phyloP scores from a whole-genome alignment of 1,140 invertebrate genomes.

The Zophobas atratus region DNA sequence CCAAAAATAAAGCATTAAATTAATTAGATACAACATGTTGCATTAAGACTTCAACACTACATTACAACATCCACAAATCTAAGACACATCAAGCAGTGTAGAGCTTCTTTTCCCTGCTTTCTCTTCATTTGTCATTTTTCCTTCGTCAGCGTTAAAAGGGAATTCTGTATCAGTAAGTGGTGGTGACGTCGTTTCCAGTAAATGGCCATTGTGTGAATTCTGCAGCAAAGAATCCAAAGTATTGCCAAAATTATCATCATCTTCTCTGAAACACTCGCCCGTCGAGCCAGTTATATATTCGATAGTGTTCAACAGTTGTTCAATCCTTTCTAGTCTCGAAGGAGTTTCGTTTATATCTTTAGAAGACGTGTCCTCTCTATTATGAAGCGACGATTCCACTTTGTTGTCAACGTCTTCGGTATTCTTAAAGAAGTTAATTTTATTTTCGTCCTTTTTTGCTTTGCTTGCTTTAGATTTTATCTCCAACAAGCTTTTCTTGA shows the following conservation, averaged over 20 bases:
- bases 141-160: slow-evolving; percentile 6
- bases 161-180: slow-evolving; percentile 11
- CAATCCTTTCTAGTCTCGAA: too few relatives aligned
- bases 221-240: not conserved
- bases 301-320: too few relatives aligned
- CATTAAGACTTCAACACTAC: too few relatives aligned
- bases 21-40: too few relatives aligned
- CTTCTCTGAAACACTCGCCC: not conserved
- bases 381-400: too few relatives aligned
- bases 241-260: slow-evolving; percentile 1
- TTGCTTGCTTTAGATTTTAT: not conserved
- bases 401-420: too few relatives aligned
- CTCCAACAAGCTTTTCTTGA: not conserved
- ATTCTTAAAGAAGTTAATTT: too few relatives aligned
- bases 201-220: not conserved
- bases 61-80: not conserved
- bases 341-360: too few relatives aligned
- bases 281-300: too few relatives aligned
- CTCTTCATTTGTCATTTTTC: not conserved
- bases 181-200: not conserved
- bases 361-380: too few relatives aligned
- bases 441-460: not conserved
- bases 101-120: not conserved
- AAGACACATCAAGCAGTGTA: not conserved
- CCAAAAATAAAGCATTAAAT: too few relatives aligned